Percentiles rank a stretch among this genome's conserved stretches.
Evolutionary conservation across 2,113 vertebrate genomes (phyloP).

Genomic region (Isichthys henryi): DNA sequence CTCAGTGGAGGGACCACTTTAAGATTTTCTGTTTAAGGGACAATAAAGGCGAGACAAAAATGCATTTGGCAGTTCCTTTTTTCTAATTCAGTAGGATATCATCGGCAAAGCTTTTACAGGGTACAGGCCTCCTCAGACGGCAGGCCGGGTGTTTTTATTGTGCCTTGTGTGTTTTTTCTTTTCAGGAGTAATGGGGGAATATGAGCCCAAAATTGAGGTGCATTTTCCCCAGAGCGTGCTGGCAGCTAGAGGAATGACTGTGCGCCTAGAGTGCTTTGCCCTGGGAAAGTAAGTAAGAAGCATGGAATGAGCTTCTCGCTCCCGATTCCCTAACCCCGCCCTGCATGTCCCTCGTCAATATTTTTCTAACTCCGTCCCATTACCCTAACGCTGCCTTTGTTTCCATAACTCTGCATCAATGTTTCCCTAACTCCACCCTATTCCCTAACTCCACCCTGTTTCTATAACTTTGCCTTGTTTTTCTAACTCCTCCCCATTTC

Average conservation of each 20-base stretch:
- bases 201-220: conserved; percentile 97
- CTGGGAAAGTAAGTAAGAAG: conserved; percentile 89
- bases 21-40: not conserved
- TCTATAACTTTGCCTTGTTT: too few species aligned
- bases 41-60: not conserved
- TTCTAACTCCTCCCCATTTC: not conserved
- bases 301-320: not conserved
- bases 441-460: too few species aligned
- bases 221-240: conserved; percentile 83
- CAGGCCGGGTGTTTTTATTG: conserved; percentile 32
- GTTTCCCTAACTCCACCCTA: not conserved
- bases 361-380: too few species aligned
- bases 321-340: not conserved
- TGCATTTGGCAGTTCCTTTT: not conserved
- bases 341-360: not conserved
- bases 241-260: conserved; percentile 80
- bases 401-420: not conserved
- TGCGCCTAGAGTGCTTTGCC: conserved; percentile 92
- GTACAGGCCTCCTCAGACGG: conserved; percentile 3
- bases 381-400: too few species aligned
- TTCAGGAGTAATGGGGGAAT: conserved; percentile 94
- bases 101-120: not conserved
- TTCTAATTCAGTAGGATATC: not conserved
- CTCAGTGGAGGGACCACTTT: not conserved
- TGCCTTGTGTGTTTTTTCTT: conserved; percentile 37